phyloP scores from a whole-genome alignment of 2,113 vertebrate genomes.

The Calyptomena viridis region DNA sequence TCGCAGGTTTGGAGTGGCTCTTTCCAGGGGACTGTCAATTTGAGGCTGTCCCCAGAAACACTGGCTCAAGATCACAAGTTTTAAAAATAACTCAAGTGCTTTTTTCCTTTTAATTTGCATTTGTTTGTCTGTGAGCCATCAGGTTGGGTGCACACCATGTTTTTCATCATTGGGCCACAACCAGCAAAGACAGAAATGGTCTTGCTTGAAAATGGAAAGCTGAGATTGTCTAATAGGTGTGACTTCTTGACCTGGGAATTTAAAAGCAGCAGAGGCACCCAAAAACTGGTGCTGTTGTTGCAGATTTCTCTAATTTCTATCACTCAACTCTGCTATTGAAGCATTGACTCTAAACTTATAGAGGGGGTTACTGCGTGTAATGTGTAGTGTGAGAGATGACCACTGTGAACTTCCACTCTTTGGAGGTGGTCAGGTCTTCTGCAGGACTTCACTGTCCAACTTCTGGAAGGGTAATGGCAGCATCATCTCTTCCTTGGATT shows the following conservation, averaged over 20 bases:
- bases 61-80: constrained; percentile 52
- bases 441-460: not conserved
- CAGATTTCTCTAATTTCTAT: not conserved
- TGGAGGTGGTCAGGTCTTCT: not conserved
- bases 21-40: not conserved
- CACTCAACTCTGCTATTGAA: not conserved
- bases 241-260: not conserved
- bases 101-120: constrained; percentile 10
- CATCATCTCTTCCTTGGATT: not conserved
- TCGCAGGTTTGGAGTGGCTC: not conserved
- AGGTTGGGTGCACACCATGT: not conserved
- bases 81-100: not conserved
- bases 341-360: not conserved
- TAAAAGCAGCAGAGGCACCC: not conserved
- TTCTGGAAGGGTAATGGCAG: not conserved
- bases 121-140: not conserved
- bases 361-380: not conserved
- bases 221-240: not conserved
- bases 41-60: not conserved
- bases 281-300: not conserved
- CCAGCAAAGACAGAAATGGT: not conserved
- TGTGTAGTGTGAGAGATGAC: not conserved
- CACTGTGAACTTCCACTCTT: not conserved
- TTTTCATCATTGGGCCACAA: not conserved
- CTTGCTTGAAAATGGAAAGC: not conserved